These are phyloP conservation scores for Ernsta delagoae DNA, from an alignment of 2,888 invertebrate species.

Conservation along the genomic window DNA sequence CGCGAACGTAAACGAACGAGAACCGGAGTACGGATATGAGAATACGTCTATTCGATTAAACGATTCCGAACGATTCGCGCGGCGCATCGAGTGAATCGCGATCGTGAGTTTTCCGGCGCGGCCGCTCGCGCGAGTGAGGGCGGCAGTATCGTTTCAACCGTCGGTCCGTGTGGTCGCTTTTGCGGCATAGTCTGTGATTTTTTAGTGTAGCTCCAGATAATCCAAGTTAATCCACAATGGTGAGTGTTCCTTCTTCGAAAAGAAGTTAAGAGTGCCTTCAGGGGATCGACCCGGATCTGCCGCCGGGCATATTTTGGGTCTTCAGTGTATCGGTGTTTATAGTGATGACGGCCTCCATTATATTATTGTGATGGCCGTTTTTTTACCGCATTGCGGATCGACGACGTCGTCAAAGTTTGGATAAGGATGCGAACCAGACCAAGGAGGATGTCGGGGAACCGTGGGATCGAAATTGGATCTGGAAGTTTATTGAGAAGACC, in stretches of 20 bases:
- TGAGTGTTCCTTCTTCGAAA: slow-evolving; percentile 81
- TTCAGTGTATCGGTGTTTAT: slow-evolving; percentile 80
- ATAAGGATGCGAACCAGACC: slow-evolving; percentile 48
- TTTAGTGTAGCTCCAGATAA: slow-evolving; percentile 86
- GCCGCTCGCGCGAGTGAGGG: slow-evolving; percentile 83
- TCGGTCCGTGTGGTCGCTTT: slow-evolving; percentile 83
- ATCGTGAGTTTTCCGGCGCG: slow-evolving; percentile 73
- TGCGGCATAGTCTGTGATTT: slow-evolving; percentile 84
- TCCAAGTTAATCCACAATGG: slow-evolving; percentile 86
- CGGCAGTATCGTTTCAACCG: slow-evolving; percentile 85
- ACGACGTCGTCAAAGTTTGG: slow-evolving; percentile 54
- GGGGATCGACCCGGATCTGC: slow-evolving; percentile 57
- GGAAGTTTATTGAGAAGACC: slow-evolving; percentile 46
- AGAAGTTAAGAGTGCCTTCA: slow-evolving; percentile 70
- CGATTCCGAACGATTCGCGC: slow-evolving; percentile 78
- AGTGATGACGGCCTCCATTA: slow-evolving; percentile 84
- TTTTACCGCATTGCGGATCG: slow-evolving; percentile 84
- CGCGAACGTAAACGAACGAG: slow-evolving; percentile 29
- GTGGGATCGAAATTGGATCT: slow-evolving; percentile 46
- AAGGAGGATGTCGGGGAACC: slow-evolving; percentile 44
- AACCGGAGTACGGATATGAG: slow-evolving; percentile 71
- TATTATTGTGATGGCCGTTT: slow-evolving; percentile 84
- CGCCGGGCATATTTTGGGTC: slow-evolving; percentile 74
- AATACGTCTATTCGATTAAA: slow-evolving; percentile 75
- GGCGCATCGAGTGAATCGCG: slow-evolving; percentile 76